Conservation (phyloP, 2,113 vertebrate genomes). For the Lucifuga dentata region DNA sequence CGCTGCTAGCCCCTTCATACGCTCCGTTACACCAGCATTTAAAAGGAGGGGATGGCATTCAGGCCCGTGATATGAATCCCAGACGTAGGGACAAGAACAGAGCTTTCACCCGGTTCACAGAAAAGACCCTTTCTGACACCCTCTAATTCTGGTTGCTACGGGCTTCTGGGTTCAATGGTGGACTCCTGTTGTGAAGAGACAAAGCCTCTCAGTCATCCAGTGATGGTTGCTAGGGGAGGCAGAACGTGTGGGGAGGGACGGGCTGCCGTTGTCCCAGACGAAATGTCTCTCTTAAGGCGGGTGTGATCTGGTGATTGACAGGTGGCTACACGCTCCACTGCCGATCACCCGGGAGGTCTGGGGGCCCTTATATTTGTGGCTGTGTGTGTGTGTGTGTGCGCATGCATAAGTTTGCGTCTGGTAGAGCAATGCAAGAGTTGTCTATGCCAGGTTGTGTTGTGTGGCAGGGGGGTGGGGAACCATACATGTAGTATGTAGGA, state of each 20-base stretch:
- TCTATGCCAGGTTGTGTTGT: constrained; percentile 29
- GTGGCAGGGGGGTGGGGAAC: constrained; percentile 15
- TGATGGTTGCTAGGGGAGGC: constrained; percentile 77
- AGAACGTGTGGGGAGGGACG: constrained; percentile 82
- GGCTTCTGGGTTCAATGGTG: constrained; percentile 79
- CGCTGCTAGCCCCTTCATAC: constrained; percentile 77
- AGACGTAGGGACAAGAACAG: constrained; percentile 79
- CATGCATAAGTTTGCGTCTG: constrained; percentile 40
- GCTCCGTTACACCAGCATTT: constrained; percentile 80
- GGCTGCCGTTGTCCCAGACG: constrained; percentile 76
- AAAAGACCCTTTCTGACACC: constrained; percentile 79
- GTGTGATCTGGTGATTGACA: constrained; percentile 79
- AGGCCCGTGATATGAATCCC: constrained; percentile 79
- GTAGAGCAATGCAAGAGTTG: not conserved
- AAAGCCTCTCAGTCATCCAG: constrained; percentile 78
- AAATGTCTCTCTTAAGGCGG: constrained; percentile 83
- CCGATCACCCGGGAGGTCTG: constrained; percentile 76
- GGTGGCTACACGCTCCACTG: constrained; percentile 82
- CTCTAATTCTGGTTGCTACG: constrained; percentile 80
- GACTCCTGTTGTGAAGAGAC: constrained; percentile 79
- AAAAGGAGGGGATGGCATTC: constrained; percentile 77
- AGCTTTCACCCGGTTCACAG: constrained; percentile 72
- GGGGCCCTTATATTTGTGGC: constrained; percentile 61
- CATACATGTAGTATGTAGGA: constrained; percentile 4
- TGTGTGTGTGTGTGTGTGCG: constrained; percentile 39